Base-by-base conservation (phyloP, 2,113 vertebrate genomes). In the Dendropsophus ebraccatus region DNA sequence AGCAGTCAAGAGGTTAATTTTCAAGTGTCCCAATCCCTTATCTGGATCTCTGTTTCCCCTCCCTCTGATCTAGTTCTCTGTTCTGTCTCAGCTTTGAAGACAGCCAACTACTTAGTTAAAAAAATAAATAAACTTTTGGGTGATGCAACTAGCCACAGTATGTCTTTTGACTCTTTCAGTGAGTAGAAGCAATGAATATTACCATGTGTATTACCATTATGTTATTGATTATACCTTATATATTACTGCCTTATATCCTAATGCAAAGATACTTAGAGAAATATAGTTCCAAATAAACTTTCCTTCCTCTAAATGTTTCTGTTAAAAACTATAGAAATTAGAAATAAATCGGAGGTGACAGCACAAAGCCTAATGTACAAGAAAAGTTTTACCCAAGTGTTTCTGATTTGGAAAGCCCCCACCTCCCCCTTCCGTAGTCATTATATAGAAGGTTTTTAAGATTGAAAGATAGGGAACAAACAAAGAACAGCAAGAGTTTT, bases 11-110 rank as follows among this genome's bases (percentile, higher is more conserved):
- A 62, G 62, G 72, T 84, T 76, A 84, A 84, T 25, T 84, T 83
- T 12, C 72, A 37, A 73, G 50, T 11, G 69, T 73, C 32, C 41
- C 72, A 76, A 58, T 19, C 69, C 69, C 69, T 84, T 84, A 84
- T 84, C 82, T 76, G 54, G 72, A 73, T 49, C 56, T 65, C 72
- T 62, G 47, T 65, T 67, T 69, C 74, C 50, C 75, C 84, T 70
- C 84, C 84, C 76, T 75, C 84, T 73, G n/a, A 85, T 85, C 47
- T 81, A 70, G 73, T 86, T 60, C 84, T 86, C 76, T 86, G 76
- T 49, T 86, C 80, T 86, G 76, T 86, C 77, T 58, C 77, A 30
- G 52, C 76, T 81, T 80, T 73, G 77, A 86, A 86, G 47, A 35
- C 81, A 69, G 72, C 82, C 80, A 87, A 83, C 86, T 87, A 84